Conservation (phyloP, 2,888 invertebrate genomes). For the Oegoconia quadripuncta region DNA sequence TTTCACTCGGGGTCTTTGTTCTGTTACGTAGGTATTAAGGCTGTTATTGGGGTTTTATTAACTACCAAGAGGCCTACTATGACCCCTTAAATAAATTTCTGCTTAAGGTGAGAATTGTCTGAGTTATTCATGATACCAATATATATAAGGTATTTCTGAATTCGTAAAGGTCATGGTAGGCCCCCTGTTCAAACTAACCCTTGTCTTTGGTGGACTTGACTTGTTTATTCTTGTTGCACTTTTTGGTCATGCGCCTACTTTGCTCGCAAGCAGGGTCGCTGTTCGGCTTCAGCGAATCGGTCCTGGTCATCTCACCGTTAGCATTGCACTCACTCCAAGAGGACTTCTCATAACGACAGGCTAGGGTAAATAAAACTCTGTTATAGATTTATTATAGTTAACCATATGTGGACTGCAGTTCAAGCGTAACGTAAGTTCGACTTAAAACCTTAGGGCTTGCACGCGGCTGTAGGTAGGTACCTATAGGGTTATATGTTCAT, state of each 20-base stretch:
- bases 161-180: not conserved
- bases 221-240: constrained; percentile 88
- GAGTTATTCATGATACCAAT: too few species aligned
- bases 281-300: constrained; percentile 88
- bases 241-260: constrained; percentile 90
- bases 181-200: constrained; percentile 39
- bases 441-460: not conserved
- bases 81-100: too few species aligned
- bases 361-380: constrained; percentile 51
- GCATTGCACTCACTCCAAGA: constrained; percentile 91
- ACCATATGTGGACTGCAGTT: too few species aligned
- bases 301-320: constrained; percentile 89
- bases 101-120: too few species aligned
- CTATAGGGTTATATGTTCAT: too few species aligned
- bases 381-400: not conserved
- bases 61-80: too few species aligned
- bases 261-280: constrained; percentile 91
- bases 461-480: too few species aligned
- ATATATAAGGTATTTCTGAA: too few species aligned
- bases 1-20: too few species aligned
- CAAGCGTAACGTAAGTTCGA: not conserved
- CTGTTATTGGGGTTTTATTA: too few species aligned
- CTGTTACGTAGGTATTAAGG: too few species aligned
- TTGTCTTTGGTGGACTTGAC: constrained; percentile 82
- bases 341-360: constrained; percentile 94